Evolutionary conservation across 2,888 invertebrate species (phyloP), one percentile per base, ranked within the genome.

Genomic region (Hydrotaea diabolus): DNA sequence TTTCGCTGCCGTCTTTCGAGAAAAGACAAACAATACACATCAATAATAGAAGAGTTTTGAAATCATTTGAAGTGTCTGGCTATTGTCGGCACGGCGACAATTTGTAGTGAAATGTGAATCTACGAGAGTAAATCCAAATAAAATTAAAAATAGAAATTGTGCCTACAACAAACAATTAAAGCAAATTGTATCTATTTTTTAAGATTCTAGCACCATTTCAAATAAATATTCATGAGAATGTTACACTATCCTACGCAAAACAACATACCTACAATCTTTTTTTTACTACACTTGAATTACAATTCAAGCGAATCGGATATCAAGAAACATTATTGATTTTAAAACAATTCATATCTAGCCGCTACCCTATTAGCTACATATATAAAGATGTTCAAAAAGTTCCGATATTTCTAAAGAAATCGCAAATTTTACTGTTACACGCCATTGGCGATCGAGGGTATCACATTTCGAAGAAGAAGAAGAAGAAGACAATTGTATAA

Each of bases 271-370:
- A 13, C n/a, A 49, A 39, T 49, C 15, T 62, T 59, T 59, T 2
- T n/a, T 59, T 17, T 59, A 43, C 4, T 7, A 69, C 69, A 46
- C 46, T 2, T 46, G 31, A 69, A 15, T 69, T 46, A 9, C 8
- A 7, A 21, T 66, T 21, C 36, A 19, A 43, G 43, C 21, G 43
- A 21, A 43, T 66, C 66, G 43, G 66, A 66, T 43, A 21, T 43
- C 31, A 7, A 7, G 23, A 19, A 69, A n/a, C 69, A 46, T 15
- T 69, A 69, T 69, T n/a, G 69, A 69, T 69, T 69, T 69, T 46
- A 1, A 39, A 39, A 66, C 26, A 11, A 43, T n/a, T n/a, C n/a
- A n/a, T 31, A 31, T 31, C 3, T 7, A 4, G 2, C 31, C 31
- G 31, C 31, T n/a, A n/a, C n/a, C n/a, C n/a, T n/a, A n/a, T n/a